Conservation (phyloP, 2,113 vertebrate genomes). For the Platichthys stellatus region DNA sequence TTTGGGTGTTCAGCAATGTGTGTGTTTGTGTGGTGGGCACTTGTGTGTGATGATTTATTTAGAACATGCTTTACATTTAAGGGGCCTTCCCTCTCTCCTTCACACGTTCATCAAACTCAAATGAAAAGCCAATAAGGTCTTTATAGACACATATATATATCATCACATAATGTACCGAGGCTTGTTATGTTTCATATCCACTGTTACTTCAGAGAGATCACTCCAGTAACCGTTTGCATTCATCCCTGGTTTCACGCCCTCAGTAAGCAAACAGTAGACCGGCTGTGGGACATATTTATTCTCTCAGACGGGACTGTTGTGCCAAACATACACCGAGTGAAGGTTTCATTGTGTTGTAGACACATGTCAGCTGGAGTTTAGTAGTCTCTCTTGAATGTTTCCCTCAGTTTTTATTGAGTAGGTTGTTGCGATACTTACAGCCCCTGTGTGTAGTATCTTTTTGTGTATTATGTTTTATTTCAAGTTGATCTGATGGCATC, state of each 20-base stretch:
- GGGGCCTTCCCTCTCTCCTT: constrained; percentile 15
- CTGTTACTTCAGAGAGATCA: constrained; percentile 40
- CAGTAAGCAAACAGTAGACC: constrained; percentile 55
- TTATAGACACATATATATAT: constrained; percentile 63
- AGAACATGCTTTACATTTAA: constrained; percentile 30
- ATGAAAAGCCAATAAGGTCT: constrained; percentile 69
- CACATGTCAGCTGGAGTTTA: constrained; percentile 20
- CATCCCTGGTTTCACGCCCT: constrained; percentile 29
- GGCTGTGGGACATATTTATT: constrained; percentile 31
- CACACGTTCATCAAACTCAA: constrained; percentile 44
- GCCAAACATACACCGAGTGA: constrained; percentile 15
- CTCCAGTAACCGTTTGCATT: constrained; percentile 55
- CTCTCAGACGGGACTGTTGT: constrained; percentile 1
- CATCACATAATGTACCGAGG: constrained; percentile 36
- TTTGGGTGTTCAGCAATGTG: background rate
- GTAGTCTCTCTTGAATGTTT: constrained; percentile 2
- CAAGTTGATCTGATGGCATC: background rate
- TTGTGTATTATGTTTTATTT: background rate
- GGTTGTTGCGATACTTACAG: background rate
- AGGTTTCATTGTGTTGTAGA: constrained; percentile 13
- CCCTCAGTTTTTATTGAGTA: background rate
- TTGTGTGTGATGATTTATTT: constrained; percentile 21
- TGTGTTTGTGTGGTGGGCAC: background rate
- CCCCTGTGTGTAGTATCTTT: background rate
- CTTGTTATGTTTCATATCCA: constrained; percentile 59